phyloP scores from a whole-genome alignment of 2,888 invertebrate genomes.

The Bellardia pandia region DNA sequence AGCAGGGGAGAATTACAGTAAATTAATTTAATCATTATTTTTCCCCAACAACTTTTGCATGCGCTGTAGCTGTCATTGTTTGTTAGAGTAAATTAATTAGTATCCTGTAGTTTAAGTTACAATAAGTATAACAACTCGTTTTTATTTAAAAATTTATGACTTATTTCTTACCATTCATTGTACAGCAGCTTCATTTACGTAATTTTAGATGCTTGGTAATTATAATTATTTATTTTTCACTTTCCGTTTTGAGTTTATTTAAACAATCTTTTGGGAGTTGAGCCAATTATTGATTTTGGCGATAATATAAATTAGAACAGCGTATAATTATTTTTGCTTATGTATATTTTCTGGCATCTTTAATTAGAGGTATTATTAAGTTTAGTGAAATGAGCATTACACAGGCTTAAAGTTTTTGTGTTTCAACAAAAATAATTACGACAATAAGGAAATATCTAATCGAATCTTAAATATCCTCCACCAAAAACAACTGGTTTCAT shows the following conservation, averaged over 20 bases:
- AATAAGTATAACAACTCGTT: neutral
- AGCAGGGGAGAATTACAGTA: neutral
- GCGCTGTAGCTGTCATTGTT: neutral
- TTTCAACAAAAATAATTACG: neutral
- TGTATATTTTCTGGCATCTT: neutral
- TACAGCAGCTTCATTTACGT: neutral
- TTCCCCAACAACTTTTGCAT: neutral
- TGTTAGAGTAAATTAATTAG: neutral
- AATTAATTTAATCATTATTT: neutral
- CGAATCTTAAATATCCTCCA: neutral
- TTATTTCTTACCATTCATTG: neutral
- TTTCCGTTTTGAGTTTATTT: neutral
- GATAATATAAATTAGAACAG: neutral
- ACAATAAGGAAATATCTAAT: no score
- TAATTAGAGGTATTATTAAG: neutral
- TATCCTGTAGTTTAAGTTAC: neutral
- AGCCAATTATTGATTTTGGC: slow-evolving; percentile 27
- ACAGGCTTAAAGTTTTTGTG: neutral
- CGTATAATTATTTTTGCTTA: neutral
- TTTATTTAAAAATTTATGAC: neutral
- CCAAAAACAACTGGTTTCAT: neutral
- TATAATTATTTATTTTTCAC: neutral
- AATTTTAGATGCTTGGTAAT: neutral
- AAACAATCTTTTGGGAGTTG: slow-evolving; percentile 18
- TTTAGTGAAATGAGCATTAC: neutral